Percentiles rank a stretch among this genome's conserved stretches.
These are phyloP conservation scores for Drosophila jambulina DNA, from an alignment of 1,140 invertebrate genomes.

Conservation along the genomic window DNA sequence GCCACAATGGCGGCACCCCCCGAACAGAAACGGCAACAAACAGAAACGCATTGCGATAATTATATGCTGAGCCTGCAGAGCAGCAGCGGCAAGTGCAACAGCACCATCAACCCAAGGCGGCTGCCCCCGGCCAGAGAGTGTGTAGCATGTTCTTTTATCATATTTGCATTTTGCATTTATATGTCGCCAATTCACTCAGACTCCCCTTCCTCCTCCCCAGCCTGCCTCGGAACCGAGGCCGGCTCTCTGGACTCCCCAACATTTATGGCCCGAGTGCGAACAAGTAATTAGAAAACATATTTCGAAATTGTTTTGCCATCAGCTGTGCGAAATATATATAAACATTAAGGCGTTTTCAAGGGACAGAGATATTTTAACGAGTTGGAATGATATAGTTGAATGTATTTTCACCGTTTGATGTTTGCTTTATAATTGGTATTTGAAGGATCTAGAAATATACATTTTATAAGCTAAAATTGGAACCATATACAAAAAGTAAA, in stretches of 20 bases:
- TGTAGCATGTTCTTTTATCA: constrained; percentile 79
- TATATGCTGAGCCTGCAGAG: constrained; percentile 54
- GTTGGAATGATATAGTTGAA: not conserved
- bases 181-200: constrained; percentile 77
- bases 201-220: not conserved
- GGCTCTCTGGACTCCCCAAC: not conserved
- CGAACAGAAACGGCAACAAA: constrained; percentile 17
- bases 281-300: constrained; percentile 83
- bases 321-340: constrained; percentile 25
- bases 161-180: constrained; percentile 74
- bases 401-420: not conserved
- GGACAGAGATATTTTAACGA: not conserved
- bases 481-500: too few relatives aligned
- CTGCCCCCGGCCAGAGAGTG: constrained; percentile 10
- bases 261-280: constrained; percentile 69
- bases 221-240: not conserved
- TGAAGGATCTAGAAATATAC: not conserved
- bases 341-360: not conserved
- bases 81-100: constrained; percentile 20
- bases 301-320: constrained; percentile 58
- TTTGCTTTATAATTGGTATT: not conserved
- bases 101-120: constrained; percentile 30
- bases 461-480: too few relatives aligned
- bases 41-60: constrained; percentile 77
- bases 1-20: constrained; percentile 44